A percentile compares a stretch with the other conserved stretches of the same genome.
These are phyloP conservation scores for Dromas ardeola DNA, from an alignment of 2,113 vertebrate species.

Conservation along the genomic window DNA sequence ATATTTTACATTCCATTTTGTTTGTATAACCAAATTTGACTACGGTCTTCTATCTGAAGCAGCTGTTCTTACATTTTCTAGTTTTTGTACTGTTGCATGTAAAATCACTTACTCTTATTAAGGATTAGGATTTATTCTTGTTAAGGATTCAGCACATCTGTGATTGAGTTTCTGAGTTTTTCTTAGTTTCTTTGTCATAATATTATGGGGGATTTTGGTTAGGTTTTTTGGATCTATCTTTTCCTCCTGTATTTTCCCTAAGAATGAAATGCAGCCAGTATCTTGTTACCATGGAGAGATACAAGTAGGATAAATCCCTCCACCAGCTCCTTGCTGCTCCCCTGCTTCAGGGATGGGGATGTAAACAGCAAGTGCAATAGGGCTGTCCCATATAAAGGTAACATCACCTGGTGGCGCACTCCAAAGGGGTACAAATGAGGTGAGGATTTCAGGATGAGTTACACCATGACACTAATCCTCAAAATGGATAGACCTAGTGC, in stretches of 20 bases:
- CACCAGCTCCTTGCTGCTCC: background rate
- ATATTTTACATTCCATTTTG: background rate
- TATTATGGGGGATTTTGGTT: background rate
- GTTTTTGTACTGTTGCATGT: background rate
- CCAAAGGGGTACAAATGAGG: background rate
- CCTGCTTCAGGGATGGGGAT: background rate
- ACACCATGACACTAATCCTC: background rate
- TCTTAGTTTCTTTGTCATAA: background rate
- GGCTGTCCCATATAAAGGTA: background rate
- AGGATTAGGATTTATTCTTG: background rate
- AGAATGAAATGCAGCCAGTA: background rate
- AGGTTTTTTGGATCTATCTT: background rate
- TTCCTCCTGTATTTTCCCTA: background rate
- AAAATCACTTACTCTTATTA: background rate
- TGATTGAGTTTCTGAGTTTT: background rate
- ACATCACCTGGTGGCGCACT: background rate
- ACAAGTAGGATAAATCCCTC: background rate
- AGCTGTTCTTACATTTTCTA: background rate
- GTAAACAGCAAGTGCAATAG: background rate
- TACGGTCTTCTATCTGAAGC: background rate
- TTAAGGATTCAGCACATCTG: background rate
- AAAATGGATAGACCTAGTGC: background rate
- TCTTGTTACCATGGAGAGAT: background rate
- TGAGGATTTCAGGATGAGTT: background rate
- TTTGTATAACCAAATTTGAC: background rate